Conservation (phyloP, 2,797 vertebrate species). For the Ateles fusciceps region DNA sequence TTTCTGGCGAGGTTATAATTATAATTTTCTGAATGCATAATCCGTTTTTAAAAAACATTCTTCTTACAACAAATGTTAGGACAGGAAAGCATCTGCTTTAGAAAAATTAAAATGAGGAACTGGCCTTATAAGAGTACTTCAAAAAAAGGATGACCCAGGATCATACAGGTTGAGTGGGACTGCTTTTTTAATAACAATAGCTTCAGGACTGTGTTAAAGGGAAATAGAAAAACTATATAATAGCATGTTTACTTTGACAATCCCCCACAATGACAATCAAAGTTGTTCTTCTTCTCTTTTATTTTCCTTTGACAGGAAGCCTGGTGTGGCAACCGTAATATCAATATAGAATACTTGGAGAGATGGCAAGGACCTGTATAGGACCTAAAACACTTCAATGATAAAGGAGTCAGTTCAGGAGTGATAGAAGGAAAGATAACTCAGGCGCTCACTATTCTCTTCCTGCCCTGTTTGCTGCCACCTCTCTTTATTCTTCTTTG, state of each 20-base stretch:
- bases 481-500: neutral
- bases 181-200: neutral
- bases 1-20: neutral
- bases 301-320: neutral
- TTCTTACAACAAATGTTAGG: neutral
- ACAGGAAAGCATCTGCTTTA: neutral
- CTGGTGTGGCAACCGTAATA: neutral
- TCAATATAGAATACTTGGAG: neutral
- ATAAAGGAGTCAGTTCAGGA: neutral
- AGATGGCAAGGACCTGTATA: neutral
- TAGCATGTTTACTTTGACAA: neutral
- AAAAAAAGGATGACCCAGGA: neutral
- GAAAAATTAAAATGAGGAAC: neutral
- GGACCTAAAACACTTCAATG: neutral
- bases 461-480: neutral
- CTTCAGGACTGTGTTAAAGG: neutral
- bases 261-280: neutral
- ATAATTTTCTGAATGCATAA: slow-evolving; percentile 7
- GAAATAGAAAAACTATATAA: neutral
- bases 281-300: neutral
- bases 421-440: too few species aligned
- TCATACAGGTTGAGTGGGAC: neutral
- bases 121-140: neutral
- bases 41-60: neutral
- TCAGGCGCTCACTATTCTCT: fast-evolving